phyloP scores from a whole-genome alignment of 1,140 invertebrate genomes.

The Drosophila repleta region DNA sequence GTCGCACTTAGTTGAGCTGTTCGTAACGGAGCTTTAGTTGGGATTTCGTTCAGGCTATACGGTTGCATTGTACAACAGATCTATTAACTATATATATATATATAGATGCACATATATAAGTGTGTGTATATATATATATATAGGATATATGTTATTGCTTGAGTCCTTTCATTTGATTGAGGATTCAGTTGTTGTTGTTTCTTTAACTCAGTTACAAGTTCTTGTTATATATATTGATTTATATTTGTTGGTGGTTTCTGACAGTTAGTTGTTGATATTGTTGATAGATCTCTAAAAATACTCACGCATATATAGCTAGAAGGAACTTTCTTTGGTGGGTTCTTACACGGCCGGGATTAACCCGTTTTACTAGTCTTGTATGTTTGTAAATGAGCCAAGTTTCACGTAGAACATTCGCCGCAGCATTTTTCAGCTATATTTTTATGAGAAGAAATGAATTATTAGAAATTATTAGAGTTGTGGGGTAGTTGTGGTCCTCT shows the following conservation, averaged over 20 bases:
- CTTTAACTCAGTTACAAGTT: neutral
- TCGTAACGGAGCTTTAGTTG: constrained; percentile 7
- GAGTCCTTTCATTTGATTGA: neutral
- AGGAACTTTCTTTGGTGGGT: constrained; percentile 99
- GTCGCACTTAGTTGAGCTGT: constrained; percentile 1
- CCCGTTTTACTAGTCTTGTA: constrained; percentile 98
- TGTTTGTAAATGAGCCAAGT: constrained; percentile 99
- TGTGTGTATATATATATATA: neutral
- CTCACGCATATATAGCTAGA: constrained; percentile 99
- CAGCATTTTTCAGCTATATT: constrained; percentile 98
- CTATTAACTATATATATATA: constrained; percentile 14
- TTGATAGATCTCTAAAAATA: constrained; percentile 84
- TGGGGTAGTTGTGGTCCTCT: constrained; percentile 10
- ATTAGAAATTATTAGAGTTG: constrained; percentile 75
- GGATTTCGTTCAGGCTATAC: constrained; percentile 19
- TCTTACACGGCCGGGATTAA: constrained; percentile 97
- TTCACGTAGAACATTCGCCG: constrained; percentile 99
- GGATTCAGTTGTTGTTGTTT: neutral
- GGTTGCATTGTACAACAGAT: constrained; percentile 23
- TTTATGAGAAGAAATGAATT: constrained; percentile 78
- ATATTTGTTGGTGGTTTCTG: constrained; percentile 41
- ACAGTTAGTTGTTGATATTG: constrained; percentile 55
- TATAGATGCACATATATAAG: neutral
- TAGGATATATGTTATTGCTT: constrained; percentile 6
- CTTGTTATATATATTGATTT: constrained; percentile 30